These are phyloP conservation scores for Pollenia labialis DNA, from an alignment of 2,888 invertebrate genomes.

Conservation along the genomic window DNA sequence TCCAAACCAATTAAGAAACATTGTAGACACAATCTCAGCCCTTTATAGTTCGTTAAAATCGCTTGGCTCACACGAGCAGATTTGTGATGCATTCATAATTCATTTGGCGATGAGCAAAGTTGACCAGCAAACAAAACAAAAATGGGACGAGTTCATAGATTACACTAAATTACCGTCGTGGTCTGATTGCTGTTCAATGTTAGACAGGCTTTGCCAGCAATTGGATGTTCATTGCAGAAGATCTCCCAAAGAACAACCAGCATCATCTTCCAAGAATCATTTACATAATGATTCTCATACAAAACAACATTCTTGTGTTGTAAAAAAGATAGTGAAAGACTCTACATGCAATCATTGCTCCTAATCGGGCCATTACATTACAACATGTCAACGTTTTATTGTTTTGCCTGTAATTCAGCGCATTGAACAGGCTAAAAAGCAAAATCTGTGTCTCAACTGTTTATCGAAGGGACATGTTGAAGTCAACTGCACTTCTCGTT, in stretches of 20 bases:
- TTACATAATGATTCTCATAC: neutral
- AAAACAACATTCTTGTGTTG: conserved; percentile 6
- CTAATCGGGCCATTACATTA: conserved; percentile 27
- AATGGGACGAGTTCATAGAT: conserved; percentile 57
- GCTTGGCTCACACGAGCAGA: conserved; percentile 49
- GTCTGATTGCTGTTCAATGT: conserved; percentile 52
- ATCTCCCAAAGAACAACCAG: neutral
- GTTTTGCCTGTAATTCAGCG: conserved; percentile 15
- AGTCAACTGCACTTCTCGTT: conserved; percentile 10
- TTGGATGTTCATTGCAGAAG: conserved; percentile 32
- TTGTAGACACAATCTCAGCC: conserved; percentile 62
- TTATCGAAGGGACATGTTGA: conserved; percentile 13
- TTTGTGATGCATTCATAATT: conserved; percentile 51
- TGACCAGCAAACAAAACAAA: conserved; percentile 29
- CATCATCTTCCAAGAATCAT: neutral
- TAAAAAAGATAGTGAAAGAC: neutral
- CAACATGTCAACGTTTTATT: conserved; percentile 24
- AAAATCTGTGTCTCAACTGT: conserved; percentile 25
- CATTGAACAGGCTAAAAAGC: conserved; percentile 16
- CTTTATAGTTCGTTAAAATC: conserved; percentile 57
- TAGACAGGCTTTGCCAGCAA: conserved; percentile 51
- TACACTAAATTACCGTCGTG: conserved; percentile 43
- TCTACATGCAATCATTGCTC: conserved; percentile 24
- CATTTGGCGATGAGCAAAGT: conserved; percentile 53
- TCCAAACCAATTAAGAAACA: conserved; percentile 37